phyloP scores from a whole-genome alignment of 2,113 vertebrate species.

The Lanius collurio region DNA sequence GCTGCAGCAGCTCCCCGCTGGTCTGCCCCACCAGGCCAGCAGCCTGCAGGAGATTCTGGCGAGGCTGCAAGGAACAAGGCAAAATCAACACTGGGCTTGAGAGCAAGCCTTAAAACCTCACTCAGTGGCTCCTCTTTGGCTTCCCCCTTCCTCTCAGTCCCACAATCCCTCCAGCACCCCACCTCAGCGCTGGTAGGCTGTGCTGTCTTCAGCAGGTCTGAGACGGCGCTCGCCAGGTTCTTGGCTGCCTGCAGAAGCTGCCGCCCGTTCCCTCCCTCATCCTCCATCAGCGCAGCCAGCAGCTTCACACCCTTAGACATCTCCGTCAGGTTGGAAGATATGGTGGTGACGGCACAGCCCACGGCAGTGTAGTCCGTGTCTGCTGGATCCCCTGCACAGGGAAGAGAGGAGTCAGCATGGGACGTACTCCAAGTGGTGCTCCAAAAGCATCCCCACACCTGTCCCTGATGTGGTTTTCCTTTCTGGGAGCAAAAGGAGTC shows the following conservation, averaged over 20 bases:
- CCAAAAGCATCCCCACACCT: background rate
- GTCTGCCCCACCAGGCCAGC: conserved; percentile 94
- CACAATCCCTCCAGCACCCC: background rate
- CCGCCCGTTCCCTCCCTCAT: conserved; percentile 89
- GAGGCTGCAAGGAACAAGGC: conserved; percentile 77
- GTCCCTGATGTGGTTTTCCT: background rate
- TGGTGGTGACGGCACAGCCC: conserved; percentile 95
- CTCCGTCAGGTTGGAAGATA: conserved; percentile 98
- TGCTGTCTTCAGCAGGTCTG: conserved; percentile 91
- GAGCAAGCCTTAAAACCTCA: background rate
- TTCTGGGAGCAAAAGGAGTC: background rate
- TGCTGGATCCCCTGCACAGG: conserved; percentile 86
- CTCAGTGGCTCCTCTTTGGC: background rate
- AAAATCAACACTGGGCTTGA: accelerated
- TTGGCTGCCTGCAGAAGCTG: conserved; percentile 93
- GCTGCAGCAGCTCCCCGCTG: conserved; percentile 93
- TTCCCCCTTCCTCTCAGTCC: background rate
- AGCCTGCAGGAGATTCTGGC: conserved; percentile 94
- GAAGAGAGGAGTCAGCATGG: background rate
- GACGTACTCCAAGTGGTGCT: background rate
- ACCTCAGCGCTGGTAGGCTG: conserved; percentile 93
- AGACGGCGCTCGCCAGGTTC: conserved; percentile 89
- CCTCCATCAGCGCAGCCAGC: conserved; percentile 93
- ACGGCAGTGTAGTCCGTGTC: conserved; percentile 97
- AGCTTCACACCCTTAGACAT: conserved; percentile 98